phyloP scores from a whole-genome alignment of 2,888 invertebrate species.

The Conomelus anceps region DNA sequence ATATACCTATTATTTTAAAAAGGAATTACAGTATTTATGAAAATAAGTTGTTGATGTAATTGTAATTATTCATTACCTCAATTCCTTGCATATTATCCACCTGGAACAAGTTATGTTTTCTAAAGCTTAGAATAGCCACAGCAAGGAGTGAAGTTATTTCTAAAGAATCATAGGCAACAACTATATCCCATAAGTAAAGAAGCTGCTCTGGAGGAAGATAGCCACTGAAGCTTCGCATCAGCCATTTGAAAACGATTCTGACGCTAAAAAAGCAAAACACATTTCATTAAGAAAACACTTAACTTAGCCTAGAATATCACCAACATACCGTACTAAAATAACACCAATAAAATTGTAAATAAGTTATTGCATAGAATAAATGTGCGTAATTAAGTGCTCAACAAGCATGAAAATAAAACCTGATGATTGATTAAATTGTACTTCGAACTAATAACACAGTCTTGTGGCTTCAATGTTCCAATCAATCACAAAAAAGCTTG shows the following conservation, averaged over 20 bases:
- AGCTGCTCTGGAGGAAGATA: constrained; percentile 89
- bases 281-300: no score
- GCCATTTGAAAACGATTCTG: constrained; percentile 89
- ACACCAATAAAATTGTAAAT: not conserved
- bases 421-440: no score
- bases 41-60: not conserved
- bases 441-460: no score
- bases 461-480: no score
- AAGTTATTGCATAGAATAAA: not conserved
- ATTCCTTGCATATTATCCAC: constrained; percentile 68
- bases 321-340: not conserved
- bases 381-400: no score
- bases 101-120: constrained; percentile 76
- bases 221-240: constrained; percentile 93
- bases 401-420: no score
- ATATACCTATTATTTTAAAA: no score
- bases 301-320: no score
- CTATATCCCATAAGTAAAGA: constrained; percentile 84
- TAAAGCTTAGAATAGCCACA: constrained; percentile 73
- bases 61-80: constrained; percentile 47
- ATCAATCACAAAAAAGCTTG: no score
- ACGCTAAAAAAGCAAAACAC: constrained; percentile 51
- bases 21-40: not conserved
- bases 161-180: constrained; percentile 85
- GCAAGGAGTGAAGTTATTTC: constrained; percentile 84